Percentiles rank a stretch among this genome's conserved stretches.
These are phyloP conservation scores for Psilanteris sp. DNA, from an alignment of 1,140 invertebrate species.

Conservation along the genomic window DNA sequence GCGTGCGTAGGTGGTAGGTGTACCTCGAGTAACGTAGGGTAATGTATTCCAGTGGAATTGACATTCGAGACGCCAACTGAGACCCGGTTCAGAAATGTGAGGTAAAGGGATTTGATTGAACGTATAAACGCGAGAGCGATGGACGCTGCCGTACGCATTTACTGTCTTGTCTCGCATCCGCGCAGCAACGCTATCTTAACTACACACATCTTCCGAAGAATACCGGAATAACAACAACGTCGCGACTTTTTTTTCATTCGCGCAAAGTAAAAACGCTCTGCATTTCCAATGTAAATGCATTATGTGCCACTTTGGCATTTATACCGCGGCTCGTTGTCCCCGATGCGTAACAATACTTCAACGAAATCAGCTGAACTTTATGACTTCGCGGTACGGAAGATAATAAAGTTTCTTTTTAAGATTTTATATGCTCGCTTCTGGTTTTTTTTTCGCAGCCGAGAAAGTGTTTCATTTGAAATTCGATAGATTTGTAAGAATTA, in stretches of 20 bases:
- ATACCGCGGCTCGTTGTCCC: slow-evolving; percentile 37
- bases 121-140: slow-evolving; percentile 64
- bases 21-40: slow-evolving; percentile 19
- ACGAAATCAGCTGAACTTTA: slow-evolving; percentile 57
- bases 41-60: slow-evolving; percentile 65
- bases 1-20: slow-evolving; percentile 37
- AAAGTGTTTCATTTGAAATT: slow-evolving; percentile 52
- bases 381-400: slow-evolving; percentile 25
- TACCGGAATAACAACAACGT: slow-evolving; percentile 47
- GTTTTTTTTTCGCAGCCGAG: slow-evolving; percentile 7
- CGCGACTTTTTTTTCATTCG: slow-evolving; percentile 32
- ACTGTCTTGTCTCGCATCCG: slow-evolving; percentile 63
- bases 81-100: slow-evolving; percentile 17
- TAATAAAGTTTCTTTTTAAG: slow-evolving; percentile 41
- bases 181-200: slow-evolving; percentile 47
- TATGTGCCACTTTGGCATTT: slow-evolving; percentile 36
- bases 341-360: slow-evolving; percentile 21
- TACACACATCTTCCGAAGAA: slow-evolving; percentile 36
- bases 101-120: slow-evolving; percentile 69
- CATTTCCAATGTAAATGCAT: slow-evolving; percentile 35
- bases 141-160: slow-evolving; percentile 67
- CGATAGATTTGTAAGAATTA: slow-evolving; percentile 45
- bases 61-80: slow-evolving; percentile 60
- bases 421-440: slow-evolving; percentile 4
- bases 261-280: slow-evolving; percentile 33